Conservation (phyloP, 2,113 vertebrate species). For the Upupa epops region DNA sequence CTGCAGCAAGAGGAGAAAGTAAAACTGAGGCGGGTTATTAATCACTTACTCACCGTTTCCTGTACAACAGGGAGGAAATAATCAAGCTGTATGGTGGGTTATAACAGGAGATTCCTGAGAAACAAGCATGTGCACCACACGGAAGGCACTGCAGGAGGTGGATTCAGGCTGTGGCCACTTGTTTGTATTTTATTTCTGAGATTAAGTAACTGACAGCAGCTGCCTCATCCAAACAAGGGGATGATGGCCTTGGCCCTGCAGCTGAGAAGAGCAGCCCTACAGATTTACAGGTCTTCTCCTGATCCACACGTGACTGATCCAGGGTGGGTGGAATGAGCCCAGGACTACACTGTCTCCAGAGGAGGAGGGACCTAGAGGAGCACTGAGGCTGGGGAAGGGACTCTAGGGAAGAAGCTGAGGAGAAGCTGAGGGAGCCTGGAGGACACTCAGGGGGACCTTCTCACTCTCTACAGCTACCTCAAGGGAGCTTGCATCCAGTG, state of each 20-base stretch:
- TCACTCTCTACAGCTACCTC: no score
- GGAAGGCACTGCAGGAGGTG: conserved; percentile 37
- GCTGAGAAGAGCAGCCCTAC: not conserved
- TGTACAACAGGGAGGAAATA: conserved; percentile 60
- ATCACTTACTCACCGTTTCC: conserved; percentile 73
- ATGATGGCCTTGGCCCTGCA: conserved; percentile 45
- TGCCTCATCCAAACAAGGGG: conserved; percentile 56
- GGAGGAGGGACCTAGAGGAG: no score
- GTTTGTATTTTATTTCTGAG: conserved; percentile 54
- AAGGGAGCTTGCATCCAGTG: no score
- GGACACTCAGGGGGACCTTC: no score
- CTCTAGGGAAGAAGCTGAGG: no score
- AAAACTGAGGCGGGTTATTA: conserved; percentile 75
- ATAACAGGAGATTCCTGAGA: conserved; percentile 62
- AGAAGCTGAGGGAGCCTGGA: no score
- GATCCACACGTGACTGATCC: not conserved
- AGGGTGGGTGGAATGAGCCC: not conserved
- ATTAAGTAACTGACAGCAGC: conserved; percentile 64
- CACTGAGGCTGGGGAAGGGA: no score
- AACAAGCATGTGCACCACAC: conserved; percentile 58
- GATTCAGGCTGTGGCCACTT: conserved; percentile 41
- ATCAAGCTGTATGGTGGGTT: conserved; percentile 51
- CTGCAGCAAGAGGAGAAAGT: conserved; percentile 70
- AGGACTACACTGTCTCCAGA: not conserved
- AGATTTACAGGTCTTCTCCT: conserved; percentile 14